Evolutionary conservation across 2,888 invertebrate genomes (phyloP).

Genomic region (Augochlorella aurata): DNA sequence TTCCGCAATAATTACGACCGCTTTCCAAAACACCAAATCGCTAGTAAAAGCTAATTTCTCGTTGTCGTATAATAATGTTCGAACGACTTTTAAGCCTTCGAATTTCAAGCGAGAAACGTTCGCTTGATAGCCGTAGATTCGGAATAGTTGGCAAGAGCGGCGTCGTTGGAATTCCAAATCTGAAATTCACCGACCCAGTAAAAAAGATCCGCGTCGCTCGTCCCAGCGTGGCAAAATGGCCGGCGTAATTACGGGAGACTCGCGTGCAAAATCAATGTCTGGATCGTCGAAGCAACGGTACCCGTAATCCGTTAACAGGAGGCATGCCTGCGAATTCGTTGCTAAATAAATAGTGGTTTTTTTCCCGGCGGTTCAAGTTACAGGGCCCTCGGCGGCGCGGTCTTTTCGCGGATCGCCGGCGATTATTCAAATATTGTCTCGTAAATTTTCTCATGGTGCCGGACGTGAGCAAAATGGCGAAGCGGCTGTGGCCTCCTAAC

Average conservation of each 20-base stretch:
- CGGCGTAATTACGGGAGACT: conserved; percentile 7
- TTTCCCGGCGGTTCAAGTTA: background rate
- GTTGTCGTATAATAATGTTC: too few relatives aligned
- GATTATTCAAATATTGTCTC: conserved; percentile 42
- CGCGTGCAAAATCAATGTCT: conserved; percentile 32
- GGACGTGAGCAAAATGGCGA: conserved; percentile 56
- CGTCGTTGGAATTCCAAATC: background rate
- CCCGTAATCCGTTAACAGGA: conserved; percentile 25
- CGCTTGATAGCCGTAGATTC: too few relatives aligned
- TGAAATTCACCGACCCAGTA: background rate
- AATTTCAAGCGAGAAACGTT: too few relatives aligned
- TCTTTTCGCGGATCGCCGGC: conserved; percentile 10
- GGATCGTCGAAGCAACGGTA: conserved; percentile 39
- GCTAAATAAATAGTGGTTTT: conserved; percentile 15
- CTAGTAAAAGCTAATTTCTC: too few relatives aligned
- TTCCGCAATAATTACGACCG: too few relatives aligned
- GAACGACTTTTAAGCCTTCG: too few relatives aligned
- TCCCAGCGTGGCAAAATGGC: conserved; percentile 4
- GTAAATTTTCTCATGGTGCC: conserved; percentile 46
- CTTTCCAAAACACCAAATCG: too few relatives aligned
- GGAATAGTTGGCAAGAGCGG: too few relatives aligned
- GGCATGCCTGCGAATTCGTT: background rate
- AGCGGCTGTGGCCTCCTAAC: conserved; percentile 62
- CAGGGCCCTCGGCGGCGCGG: background rate
- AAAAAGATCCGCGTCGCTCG: background rate